Conservation (phyloP, 2,888 invertebrate genomes). For the Atethmia centrago region DNA sequence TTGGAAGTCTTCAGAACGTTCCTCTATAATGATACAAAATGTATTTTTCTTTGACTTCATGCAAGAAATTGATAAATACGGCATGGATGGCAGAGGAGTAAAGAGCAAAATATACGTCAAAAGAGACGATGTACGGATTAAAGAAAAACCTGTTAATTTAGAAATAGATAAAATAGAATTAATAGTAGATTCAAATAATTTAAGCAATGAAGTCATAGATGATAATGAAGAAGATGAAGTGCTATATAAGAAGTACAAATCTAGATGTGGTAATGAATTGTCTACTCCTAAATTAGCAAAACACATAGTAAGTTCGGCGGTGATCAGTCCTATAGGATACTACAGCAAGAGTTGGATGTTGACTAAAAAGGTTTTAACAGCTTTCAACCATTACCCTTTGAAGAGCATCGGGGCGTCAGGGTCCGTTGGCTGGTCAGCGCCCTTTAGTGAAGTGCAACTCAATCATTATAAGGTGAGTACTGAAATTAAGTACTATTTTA, state of each 20-base stretch:
- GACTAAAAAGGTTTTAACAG: constrained; percentile 92
- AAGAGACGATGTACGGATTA: constrained; percentile 85
- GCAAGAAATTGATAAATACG: constrained; percentile 78
- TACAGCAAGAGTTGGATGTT: constrained; percentile 94
- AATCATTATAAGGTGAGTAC: constrained; percentile 92
- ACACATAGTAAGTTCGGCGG: constrained; percentile 89
- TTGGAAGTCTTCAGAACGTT: constrained; percentile 86
- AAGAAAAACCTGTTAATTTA: constrained; percentile 69
- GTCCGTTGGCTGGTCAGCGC: constrained; percentile 90
- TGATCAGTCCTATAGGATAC: constrained; percentile 91
- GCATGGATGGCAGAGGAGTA: constrained; percentile 64
- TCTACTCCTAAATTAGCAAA: constrained; percentile 85
- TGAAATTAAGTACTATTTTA: constrained; percentile 25
- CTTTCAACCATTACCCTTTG: constrained; percentile 94
- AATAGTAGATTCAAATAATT: constrained; percentile 73
- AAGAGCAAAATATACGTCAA: constrained; percentile 81
- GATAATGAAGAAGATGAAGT: constrained; percentile 68
- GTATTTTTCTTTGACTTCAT: constrained; percentile 92
- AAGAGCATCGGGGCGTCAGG: constrained; percentile 90
- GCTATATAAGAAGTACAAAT: constrained; percentile 71
- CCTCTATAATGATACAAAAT: constrained; percentile 92
- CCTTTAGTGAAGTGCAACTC: constrained; percentile 91
- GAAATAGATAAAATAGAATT: constrained; percentile 80
- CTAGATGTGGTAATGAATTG: constrained; percentile 76
- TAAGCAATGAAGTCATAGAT: constrained; percentile 77